Evolutionary conservation across 2,113 vertebrate species (phyloP).

Genomic region (Nanorana parkeri): DNA sequence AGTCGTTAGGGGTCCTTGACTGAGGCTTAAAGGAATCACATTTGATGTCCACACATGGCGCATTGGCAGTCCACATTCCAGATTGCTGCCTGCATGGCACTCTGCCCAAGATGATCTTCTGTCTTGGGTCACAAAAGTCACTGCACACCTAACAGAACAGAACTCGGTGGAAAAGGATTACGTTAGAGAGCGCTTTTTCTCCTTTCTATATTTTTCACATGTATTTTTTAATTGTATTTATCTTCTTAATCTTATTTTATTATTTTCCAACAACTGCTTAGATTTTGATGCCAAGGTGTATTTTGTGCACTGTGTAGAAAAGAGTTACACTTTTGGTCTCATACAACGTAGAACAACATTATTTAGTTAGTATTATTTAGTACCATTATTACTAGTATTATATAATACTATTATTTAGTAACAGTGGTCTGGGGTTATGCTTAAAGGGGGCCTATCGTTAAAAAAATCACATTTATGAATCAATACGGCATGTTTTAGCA

Average conservation of each 20-base stretch:
- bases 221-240: too few species aligned
- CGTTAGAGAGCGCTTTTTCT: neutral
- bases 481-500: too few species aligned
- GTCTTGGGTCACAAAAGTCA: neutral
- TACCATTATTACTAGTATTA: too few species aligned
- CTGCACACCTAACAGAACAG: neutral
- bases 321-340: neutral
- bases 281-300: slow-evolving; percentile 17
- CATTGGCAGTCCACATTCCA: neutral
- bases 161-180: neutral
- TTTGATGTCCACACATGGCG: slow-evolving; percentile 55
- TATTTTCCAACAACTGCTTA: slow-evolving; percentile 27
- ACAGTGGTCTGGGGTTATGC: too few species aligned
- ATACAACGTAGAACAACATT: too few species aligned
- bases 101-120: slow-evolving; percentile 22
- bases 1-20: slow-evolving; percentile 34
- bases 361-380: too few species aligned
- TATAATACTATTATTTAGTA: too few species aligned
- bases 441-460: too few species aligned
- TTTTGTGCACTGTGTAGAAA: slow-evolving; percentile 25
- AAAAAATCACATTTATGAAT: too few species aligned
- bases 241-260: too few species aligned
- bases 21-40: slow-evolving; percentile 42
- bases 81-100: neutral
- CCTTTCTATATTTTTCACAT: neutral